A percentile compares a stretch with the other conserved stretches of the same genome.
Evolutionary conservation across 2,888 invertebrate genomes (phyloP).

Genomic region (Periphyllus acericola): DNA sequence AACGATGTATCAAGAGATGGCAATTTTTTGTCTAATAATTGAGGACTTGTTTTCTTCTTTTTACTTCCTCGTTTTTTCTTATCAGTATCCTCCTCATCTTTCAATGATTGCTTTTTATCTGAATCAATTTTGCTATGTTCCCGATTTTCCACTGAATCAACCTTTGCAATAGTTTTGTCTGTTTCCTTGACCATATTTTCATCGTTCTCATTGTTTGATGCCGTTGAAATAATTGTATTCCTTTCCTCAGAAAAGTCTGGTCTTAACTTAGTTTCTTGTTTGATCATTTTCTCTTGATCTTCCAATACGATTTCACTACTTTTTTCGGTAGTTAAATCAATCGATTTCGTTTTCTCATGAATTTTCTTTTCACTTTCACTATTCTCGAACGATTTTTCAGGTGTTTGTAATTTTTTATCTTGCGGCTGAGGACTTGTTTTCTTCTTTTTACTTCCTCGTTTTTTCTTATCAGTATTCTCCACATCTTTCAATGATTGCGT

Average conservation of each 20-base stretch:
- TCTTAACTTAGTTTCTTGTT: neutral
- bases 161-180: conserved; percentile 62
- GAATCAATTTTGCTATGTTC: neutral
- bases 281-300: neutral
- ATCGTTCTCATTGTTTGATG: neutral
- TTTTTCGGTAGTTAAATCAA: neutral
- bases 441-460: conserved; percentile 39
- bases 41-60: conserved; percentile 44
- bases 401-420: conserved; percentile 62
- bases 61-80: conserved; percentile 32
- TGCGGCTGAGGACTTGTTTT: conserved; percentile 44
- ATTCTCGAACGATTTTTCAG: conserved; percentile 63
- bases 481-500: neutral
- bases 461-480: conserved; percentile 10
- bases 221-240: neutral
- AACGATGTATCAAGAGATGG: conserved; percentile 62
- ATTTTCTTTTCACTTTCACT: conserved; percentile 34
- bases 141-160: neutral
- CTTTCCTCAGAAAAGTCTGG: neutral
- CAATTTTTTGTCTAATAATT: conserved; percentile 61
- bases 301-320: neutral
- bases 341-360: conserved; percentile 51
- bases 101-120: neutral
- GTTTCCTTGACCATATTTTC: neutral
- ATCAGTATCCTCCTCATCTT: neutral